Conservation (phyloP, 2,888 invertebrate genomes). For the Drosophila greeni region DNA sequence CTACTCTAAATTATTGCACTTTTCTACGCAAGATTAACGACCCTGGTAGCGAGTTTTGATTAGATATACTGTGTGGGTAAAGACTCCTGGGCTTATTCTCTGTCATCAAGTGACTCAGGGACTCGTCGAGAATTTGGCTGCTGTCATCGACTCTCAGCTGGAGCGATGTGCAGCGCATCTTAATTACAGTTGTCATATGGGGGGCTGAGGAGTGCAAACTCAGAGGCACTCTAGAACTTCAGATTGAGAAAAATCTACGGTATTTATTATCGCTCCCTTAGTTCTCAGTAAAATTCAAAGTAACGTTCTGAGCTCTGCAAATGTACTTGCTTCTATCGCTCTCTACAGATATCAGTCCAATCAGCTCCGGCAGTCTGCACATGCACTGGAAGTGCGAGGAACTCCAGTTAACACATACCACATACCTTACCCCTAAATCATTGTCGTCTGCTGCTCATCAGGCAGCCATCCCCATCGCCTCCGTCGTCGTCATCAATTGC, state of each 20-base stretch:
- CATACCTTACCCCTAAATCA: conserved; percentile 62
- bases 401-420: conserved; percentile 36
- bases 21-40: conserved; percentile 56
- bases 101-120: conserved; percentile 53
- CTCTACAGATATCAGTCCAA: conserved; percentile 7
- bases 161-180: conserved; percentile 66
- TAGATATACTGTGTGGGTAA: conserved; percentile 44
- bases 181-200: conserved; percentile 47
- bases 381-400: conserved; percentile 25
- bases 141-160: conserved; percentile 65
- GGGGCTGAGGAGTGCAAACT: not conserved
- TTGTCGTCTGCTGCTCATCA: conserved; percentile 67
- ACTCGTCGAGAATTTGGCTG: conserved; percentile 43
- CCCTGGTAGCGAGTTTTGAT: conserved; percentile 38
- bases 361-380: conserved; percentile 27
- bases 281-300: conserved; percentile 34
- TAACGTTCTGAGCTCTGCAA: conserved; percentile 9
- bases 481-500: conserved; percentile 71
- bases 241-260: conserved; percentile 21
- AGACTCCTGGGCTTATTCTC: conserved; percentile 13
- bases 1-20: conserved; percentile 55
- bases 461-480: conserved; percentile 35
- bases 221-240: conserved; percentile 23
- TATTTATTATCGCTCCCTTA: conserved; percentile 45
- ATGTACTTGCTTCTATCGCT: not conserved